Evolutionary conservation across 2,888 invertebrate genomes (phyloP).

Genomic region (Hermodice carunculata): DNA sequence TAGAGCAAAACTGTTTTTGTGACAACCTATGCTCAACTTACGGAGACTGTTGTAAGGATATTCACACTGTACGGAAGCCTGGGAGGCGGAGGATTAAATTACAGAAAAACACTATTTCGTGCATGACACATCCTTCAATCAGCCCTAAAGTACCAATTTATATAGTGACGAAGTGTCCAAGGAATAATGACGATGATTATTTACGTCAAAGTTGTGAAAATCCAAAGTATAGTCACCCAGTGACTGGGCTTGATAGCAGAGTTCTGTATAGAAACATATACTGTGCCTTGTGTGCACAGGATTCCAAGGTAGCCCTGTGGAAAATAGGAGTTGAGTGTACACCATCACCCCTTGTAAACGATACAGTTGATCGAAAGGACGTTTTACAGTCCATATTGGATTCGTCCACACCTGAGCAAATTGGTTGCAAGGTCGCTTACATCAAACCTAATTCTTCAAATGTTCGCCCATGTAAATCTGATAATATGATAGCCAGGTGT

Average conservation of each 20-base stretch:
- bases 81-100: too few relatives aligned
- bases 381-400: too few relatives aligned
- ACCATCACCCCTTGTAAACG: slow-evolving; percentile 4
- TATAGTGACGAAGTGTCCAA: slow-evolving; percentile 42
- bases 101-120: too few relatives aligned
- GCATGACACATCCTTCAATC: slow-evolving; percentile 17
- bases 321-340: slow-evolving; percentile 10
- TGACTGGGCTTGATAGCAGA: slow-evolving; percentile 33
- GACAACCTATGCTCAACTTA: slow-evolving; percentile 45
- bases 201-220: slow-evolving; percentile 29
- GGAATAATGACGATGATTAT: slow-evolving; percentile 25
- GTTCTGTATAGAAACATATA: slow-evolving; percentile 48
- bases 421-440: background rate
- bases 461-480: slow-evolving; percentile 11
- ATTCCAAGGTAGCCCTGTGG: slow-evolving; percentile 33
- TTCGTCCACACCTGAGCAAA: too few relatives aligned
- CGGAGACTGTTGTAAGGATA: slow-evolving; percentile 50
- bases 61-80: too few relatives aligned
- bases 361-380: background rate
- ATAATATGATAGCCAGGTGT: slow-evolving; percentile 18
- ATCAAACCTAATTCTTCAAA: too few relatives aligned
- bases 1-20: slow-evolving; percentile 45
- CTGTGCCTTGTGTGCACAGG: slow-evolving; percentile 55
- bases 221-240: slow-evolving; percentile 38
- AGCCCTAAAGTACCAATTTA: slow-evolving; percentile 31